Conservation (phyloP, 1,140 invertebrate genomes). For the Tetragonula clypearis region DNA sequence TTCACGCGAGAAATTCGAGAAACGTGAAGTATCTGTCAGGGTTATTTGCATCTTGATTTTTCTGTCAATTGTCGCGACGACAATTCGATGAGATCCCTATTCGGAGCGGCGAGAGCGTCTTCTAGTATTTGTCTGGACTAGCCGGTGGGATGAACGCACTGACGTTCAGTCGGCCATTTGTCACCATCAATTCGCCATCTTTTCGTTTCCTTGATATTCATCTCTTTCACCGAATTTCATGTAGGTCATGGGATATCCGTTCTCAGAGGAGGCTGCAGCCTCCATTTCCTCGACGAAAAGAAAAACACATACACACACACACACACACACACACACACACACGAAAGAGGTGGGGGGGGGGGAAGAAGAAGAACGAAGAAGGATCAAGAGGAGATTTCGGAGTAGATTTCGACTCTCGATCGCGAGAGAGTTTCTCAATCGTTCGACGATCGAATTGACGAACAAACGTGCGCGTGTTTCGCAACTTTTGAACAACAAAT, state of each 20-base stretch:
- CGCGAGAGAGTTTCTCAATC: background rate
- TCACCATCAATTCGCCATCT: constrained; percentile 34
- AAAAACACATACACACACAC: no score
- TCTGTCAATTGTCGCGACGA: background rate
- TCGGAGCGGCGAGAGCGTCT: no score
- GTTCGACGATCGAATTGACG: background rate
- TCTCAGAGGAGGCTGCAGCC: background rate
- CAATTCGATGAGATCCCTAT: background rate
- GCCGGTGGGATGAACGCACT: background rate
- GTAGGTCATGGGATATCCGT: constrained; percentile 48
- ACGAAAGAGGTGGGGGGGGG: no score
- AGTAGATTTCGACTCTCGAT: background rate
- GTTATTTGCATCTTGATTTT: background rate
- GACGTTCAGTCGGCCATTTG: constrained; percentile 30
- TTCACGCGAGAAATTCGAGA: no score
- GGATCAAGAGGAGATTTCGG: background rate
- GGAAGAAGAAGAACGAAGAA: background rate
- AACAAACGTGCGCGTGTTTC: background rate
- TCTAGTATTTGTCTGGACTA: background rate
- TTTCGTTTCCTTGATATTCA: constrained; percentile 45
- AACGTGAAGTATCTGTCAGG: background rate
- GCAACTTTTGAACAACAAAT: background rate
- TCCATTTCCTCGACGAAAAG: background rate
- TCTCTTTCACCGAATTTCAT: constrained; percentile 37
- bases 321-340: no score